Conservation (phyloP, 2,797 vertebrate species). For the Delichon dasypus region DNA sequence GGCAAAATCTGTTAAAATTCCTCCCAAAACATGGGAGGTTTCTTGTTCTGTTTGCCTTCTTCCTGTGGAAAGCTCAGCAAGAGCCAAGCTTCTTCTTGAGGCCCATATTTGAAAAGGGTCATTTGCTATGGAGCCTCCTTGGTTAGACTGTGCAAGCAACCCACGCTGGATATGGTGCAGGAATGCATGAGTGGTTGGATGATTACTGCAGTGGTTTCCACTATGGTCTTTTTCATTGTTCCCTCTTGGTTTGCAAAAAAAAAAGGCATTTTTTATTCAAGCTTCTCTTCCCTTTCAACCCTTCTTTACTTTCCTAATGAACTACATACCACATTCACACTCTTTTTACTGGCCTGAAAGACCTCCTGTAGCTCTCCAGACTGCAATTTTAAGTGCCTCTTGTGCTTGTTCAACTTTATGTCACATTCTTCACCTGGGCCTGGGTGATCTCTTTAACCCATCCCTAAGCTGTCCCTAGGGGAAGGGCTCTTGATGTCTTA, state of each 20-base stretch:
- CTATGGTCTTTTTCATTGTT: background rate
- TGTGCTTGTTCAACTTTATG: background rate
- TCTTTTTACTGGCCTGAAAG: background rate
- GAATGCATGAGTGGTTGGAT: background rate
- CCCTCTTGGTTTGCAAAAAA: background rate
- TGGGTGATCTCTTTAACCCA: background rate
- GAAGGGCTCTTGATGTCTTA: background rate
- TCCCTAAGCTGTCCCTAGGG: accelerated
- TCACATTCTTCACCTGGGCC: background rate
- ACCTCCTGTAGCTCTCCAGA: background rate
- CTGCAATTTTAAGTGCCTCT: background rate
- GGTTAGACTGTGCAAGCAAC: background rate
- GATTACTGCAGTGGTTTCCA: background rate
- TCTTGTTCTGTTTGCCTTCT: background rate
- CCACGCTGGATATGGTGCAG: background rate
- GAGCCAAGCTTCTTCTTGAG: background rate
- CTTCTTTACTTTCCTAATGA: background rate
- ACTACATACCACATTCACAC: background rate
- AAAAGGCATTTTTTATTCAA: background rate
- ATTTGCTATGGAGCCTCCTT: background rate
- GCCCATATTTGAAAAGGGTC: background rate
- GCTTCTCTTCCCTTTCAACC: background rate
- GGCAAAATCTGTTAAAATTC: background rate
- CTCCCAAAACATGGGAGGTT: background rate
- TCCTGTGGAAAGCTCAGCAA: background rate